Conservation (phyloP, 2,797 vertebrate genomes). For the Gallinago stenura region DNA sequence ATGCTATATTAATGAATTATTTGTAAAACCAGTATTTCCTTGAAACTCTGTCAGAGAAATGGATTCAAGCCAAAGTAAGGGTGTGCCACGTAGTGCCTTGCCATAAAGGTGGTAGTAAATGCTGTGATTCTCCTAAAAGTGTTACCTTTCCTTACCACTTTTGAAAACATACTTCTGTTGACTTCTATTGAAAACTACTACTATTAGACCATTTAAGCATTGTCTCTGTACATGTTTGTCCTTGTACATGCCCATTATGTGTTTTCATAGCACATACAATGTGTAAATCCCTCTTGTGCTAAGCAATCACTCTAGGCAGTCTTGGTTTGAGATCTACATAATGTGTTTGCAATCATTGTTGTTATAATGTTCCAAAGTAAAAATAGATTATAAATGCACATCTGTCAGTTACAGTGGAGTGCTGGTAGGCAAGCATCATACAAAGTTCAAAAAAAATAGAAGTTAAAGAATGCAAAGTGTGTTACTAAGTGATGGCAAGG, state of each 20-base stretch:
- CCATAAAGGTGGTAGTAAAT: background rate
- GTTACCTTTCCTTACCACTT: background rate
- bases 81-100: background rate
- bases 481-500: background rate
- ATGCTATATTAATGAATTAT: slow-evolving; percentile 28
- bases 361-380: background rate
- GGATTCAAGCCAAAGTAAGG: background rate
- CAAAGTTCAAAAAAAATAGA: background rate
- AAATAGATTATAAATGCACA: background rate
- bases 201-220: background rate
- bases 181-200: background rate
- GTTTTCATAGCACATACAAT: background rate
- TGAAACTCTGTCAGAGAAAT: background rate
- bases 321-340: background rate
- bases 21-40: background rate
- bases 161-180: background rate
- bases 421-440: background rate
- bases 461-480: background rate
- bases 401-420: background rate
- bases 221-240: background rate
- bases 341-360: background rate
- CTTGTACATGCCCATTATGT: accelerated
- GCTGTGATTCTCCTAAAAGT: background rate
- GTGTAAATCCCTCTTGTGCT: background rate
- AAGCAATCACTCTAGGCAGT: background rate